Evolutionary conservation across 2,797 vertebrate genomes (phyloP).

Genomic region (Pristis pectinata): DNA sequence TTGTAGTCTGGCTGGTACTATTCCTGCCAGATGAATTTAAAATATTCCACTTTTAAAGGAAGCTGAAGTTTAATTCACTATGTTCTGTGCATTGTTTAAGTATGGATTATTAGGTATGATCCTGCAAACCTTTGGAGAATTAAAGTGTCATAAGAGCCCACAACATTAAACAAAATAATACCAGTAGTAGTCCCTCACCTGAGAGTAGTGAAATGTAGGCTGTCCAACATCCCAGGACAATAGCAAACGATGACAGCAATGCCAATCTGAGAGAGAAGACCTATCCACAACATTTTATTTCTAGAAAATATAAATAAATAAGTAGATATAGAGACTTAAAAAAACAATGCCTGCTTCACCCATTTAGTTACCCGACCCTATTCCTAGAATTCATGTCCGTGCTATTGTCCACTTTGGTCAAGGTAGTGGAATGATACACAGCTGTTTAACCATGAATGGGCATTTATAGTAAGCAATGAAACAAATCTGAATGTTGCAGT

Average conservation of each 20-base stretch:
- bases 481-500: not conserved
- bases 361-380: not conserved
- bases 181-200: conserved; percentile 48
- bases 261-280: conserved; percentile 60
- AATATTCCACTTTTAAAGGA: not conserved
- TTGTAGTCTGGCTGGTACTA: not conserved
- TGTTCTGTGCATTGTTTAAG: not conserved
- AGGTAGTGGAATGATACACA: not conserved
- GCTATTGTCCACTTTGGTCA: not conserved
- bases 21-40: not conserved
- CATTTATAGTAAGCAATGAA: not conserved
- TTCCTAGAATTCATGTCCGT: not conserved
- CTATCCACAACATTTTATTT: conserved; percentile 67
- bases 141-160: not conserved
- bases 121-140: not conserved
- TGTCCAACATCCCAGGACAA: conserved; percentile 54
- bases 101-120: not conserved
- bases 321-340: not conserved
- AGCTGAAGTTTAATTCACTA: not conserved
- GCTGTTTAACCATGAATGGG: not conserved
- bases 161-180: too few species aligned
- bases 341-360: not conserved
- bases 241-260: conserved; percentile 59
- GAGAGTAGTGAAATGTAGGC: conserved; percentile 58
- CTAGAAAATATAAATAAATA: conserved; percentile 47